Evolutionary conservation across 2,113 vertebrate genomes (phyloP), one percentile per base, ranked within the genome.

Genomic region (Scomber scombrus): DNA sequence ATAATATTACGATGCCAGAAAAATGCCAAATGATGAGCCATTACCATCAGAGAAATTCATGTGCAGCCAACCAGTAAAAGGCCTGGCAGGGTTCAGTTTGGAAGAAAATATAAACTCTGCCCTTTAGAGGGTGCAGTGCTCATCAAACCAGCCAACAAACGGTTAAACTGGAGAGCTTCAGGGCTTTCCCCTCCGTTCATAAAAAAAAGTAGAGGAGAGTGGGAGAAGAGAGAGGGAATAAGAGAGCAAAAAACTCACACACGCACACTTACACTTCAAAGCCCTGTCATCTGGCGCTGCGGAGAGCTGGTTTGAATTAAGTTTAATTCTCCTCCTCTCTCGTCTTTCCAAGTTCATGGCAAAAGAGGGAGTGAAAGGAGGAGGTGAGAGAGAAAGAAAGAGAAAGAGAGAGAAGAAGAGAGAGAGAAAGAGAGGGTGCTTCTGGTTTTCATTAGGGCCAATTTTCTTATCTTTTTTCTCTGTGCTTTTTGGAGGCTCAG

Each of bases 361-460:
- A 95, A 96, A 95, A 62, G 81, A 89, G 26, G 79, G 84, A 87
- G 80, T 0, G 66, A 74, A 46, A 58, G 67, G 2, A 75, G 52
- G 60, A 16, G 23, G 55, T 43, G 40, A 67, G 23, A 46, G 77
- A 74, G 54, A 31, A 56, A 61, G 69, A 47, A 71, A 64, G 64
- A n/a, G 54, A 7, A 64, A 21, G 67, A n/a, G 52, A 26, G 77
- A 34, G 58, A 26, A 62, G 51, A 45, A 71, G 69, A 64, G 71
- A n/a, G 26, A 19, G 57, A 63, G 57, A 40, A 9, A 40, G 34
- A 40, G 34, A 40, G 23, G 73, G 88, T 64, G 91, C 95, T 95
- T 96, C 97, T 99, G 97, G 96, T 95, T 96, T 96, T 96, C 96
- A 97, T 97, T 97, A 98, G 81, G 91, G 92, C 91, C 96, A 95